These are phyloP conservation scores for Phylloscopus trochilus DNA, from an alignment of 2,113 vertebrate species.

Conservation along the genomic window DNA sequence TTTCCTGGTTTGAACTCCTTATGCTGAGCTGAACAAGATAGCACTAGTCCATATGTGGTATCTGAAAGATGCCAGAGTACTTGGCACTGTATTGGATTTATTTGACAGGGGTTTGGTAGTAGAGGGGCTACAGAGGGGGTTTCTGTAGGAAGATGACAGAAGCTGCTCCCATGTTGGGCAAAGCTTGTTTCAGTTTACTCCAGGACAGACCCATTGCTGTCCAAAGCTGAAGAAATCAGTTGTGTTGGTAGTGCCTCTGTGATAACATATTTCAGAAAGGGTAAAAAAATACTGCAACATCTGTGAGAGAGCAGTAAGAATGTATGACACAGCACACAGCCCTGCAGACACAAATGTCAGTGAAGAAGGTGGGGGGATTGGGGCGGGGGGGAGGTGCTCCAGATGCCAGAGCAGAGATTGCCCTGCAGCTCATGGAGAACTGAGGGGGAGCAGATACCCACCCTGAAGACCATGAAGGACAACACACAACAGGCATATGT, in stretches of 20 bases:
- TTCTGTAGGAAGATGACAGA: not conserved
- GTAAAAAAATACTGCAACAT: not conserved
- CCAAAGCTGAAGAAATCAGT: not conserved
- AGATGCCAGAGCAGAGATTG: not conserved
- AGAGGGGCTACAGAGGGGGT: not conserved
- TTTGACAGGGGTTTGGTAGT: not conserved
- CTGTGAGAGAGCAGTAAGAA: not conserved
- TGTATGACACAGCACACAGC: not conserved
- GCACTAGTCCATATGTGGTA: not conserved
- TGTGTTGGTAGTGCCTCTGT: not conserved
- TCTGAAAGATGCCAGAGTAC: not conserved
- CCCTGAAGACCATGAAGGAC: not conserved
- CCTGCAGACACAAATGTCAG: not conserved
- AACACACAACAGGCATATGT: no score
- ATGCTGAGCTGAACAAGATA: not conserved
- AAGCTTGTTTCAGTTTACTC: not conserved
- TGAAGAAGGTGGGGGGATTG: fast-evolving
- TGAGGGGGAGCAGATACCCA: not conserved
- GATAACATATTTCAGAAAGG: not conserved
- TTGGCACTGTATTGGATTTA: not conserved
- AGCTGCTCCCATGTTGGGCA: not conserved
- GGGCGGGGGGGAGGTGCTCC: fast-evolving
- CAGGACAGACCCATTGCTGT: not conserved
- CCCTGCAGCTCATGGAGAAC: fast-evolving
- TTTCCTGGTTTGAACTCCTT: not conserved